Conservation (phyloP, 2,797 vertebrate genomes). For the Monodelphis domestica region DNA sequence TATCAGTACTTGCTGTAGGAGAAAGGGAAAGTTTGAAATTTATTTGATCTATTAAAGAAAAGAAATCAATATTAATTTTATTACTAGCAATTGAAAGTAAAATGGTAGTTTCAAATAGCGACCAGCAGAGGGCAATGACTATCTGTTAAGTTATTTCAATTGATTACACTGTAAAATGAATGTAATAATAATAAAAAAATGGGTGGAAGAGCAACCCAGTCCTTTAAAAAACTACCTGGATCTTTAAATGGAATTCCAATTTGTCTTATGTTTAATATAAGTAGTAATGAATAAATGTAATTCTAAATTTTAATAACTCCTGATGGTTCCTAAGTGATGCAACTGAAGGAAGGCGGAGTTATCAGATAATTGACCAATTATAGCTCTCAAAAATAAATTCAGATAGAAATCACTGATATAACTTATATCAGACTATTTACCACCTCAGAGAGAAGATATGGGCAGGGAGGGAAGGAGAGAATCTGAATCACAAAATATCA, state of each 20-base stretch:
- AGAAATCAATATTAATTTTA: slow-evolving; percentile 43
- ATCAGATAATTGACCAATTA: background rate
- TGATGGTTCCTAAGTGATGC: background rate
- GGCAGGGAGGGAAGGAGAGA: too few relatives aligned
- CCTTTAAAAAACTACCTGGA: background rate
- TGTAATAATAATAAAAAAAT: too few relatives aligned
- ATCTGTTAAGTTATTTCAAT: slow-evolving; percentile 45
- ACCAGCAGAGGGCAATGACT: slow-evolving; percentile 77
- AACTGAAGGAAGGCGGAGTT: background rate
- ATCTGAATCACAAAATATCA: too few relatives aligned
- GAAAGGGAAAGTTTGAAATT: slow-evolving; percentile 61
- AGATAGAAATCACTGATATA: too few relatives aligned
- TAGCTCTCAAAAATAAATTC: background rate
- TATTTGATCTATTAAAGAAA: slow-evolving; percentile 39
- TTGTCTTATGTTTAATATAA: background rate
- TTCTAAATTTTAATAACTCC: background rate
- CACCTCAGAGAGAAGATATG: too few relatives aligned
- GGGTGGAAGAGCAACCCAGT: background rate
- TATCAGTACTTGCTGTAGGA: slow-evolving; percentile 66
- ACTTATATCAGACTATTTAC: too few relatives aligned
- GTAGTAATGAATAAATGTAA: background rate
- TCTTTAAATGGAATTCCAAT: background rate
- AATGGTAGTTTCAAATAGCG: slow-evolving; percentile 46
- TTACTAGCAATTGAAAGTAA: slow-evolving; percentile 39
- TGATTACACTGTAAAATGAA: background rate